Evolutionary conservation across 2,797 vertebrate genomes (phyloP).

Genomic region (Pachyuromys duprasi): DNA sequence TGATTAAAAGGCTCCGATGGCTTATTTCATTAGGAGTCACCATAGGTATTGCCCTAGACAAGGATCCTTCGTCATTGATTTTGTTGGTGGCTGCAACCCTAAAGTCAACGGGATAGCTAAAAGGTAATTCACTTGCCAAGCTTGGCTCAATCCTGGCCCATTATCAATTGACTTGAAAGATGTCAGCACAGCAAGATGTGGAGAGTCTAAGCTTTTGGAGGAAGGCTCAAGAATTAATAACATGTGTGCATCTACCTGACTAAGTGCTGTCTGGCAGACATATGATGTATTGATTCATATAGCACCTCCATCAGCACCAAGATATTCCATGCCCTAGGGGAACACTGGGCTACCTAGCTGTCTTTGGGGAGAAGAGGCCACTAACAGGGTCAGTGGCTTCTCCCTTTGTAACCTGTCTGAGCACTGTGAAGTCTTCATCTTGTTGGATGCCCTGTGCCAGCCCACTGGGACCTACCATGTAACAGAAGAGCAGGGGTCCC

Average conservation of each 20-base stretch:
- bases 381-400: neutral
- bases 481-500: neutral
- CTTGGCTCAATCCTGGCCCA: conserved; percentile 84
- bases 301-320: conserved; percentile 79
- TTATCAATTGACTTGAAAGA: conserved; percentile 87
- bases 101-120: conserved; percentile 82
- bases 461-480: neutral
- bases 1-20: conserved; percentile 75
- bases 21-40: conserved; percentile 75
- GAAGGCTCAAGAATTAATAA: conserved; percentile 84
- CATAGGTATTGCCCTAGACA: conserved; percentile 73
- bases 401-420: accelerated
- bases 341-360: conserved; percentile 44
- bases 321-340: conserved; percentile 71
- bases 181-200: conserved; percentile 79
- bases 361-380: conserved; percentile 63
- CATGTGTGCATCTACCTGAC: conserved; percentile 83
- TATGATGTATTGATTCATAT: conserved; percentile 82
- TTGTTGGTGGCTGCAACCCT: conserved; percentile 83
- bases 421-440: neutral
- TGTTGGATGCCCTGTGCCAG: neutral
- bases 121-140: conserved; percentile 83
- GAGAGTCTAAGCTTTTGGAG: conserved; percentile 84
- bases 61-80: conserved; percentile 85
- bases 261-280: conserved; percentile 83